Evolutionary conservation across 2,888 invertebrate species (phyloP).

Genomic region (Heterodera filipjevi): DNA sequence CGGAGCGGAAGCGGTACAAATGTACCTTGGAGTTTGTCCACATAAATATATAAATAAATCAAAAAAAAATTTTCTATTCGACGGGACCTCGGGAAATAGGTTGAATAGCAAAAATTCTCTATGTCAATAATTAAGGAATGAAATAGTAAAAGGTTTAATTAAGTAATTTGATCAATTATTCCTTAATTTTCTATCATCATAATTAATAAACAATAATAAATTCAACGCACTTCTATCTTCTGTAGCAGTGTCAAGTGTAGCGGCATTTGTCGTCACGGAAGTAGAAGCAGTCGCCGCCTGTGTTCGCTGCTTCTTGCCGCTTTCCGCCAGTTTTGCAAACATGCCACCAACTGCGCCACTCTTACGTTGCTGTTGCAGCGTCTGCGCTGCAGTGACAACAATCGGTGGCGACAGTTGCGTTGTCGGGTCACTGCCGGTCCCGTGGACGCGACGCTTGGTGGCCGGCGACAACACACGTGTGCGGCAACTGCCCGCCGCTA

Average conservation of each 20-base stretch:
- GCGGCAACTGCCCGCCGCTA: not conserved
- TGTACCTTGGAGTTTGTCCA: no score
- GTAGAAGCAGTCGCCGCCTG: not conserved
- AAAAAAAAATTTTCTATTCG: no score
- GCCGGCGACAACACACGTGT: not conserved
- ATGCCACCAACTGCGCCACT: not conserved
- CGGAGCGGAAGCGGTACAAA: no score
- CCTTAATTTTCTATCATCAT: no score
- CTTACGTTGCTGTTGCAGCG: not conserved
- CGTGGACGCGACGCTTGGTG: slow-evolving; percentile 5
- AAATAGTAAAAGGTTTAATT: no score
- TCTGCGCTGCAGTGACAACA: not conserved
- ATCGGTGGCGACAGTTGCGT: not conserved
- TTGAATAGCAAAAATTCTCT: no score
- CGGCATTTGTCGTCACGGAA: not conserved
- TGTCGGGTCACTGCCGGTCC: slow-evolving; percentile 7
- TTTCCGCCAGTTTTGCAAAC: not conserved
- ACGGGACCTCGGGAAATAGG: no score
- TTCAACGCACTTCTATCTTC: not conserved
- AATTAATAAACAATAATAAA: no score
- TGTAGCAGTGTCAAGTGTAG: not conserved
- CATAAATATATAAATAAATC: no score
- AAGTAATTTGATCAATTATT: no score
- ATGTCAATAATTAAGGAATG: no score
- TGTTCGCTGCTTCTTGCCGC: not conserved